Percentiles rank a stretch among this genome's conserved stretches.
phyloP scores from a whole-genome alignment of 2,888 invertebrate genomes.

The Trissoscelio sp. region DNA sequence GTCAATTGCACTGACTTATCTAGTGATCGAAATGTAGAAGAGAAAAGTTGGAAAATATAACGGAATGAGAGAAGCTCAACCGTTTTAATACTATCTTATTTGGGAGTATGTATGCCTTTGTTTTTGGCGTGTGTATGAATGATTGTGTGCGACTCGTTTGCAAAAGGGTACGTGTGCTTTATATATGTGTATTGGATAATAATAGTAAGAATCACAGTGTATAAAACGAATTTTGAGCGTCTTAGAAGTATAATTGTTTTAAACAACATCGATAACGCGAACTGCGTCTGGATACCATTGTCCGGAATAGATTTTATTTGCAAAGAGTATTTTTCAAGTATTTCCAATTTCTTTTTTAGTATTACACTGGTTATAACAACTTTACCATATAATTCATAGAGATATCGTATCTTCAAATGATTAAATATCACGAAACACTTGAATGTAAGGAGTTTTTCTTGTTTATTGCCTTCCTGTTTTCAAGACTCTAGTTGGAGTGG shows the following conservation, averaged over 20 bases:
- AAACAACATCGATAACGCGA: conserved; percentile 68
- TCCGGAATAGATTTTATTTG: conserved; percentile 76
- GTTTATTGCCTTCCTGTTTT: conserved; percentile 48
- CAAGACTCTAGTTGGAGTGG: neutral
- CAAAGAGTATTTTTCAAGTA: conserved; percentile 83
- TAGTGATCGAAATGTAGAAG: conserved; percentile 35
- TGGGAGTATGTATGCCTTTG: neutral
- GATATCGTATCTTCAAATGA: conserved; percentile 75
- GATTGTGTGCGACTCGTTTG: conserved; percentile 10
- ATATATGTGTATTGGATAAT: conserved; percentile 76
- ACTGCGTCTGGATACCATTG: conserved; percentile 10
- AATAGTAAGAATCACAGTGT: conserved; percentile 74
- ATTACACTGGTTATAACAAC: conserved; percentile 78
- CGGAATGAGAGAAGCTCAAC: conserved; percentile 64
- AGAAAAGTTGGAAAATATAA: conserved; percentile 49
- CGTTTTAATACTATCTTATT: conserved; percentile 77
- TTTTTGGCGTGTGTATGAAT: conserved; percentile 3
- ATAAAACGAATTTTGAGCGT: conserved; percentile 71
- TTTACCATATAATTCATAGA: conserved; percentile 76
- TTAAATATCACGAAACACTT: conserved; percentile 79
- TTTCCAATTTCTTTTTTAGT: conserved; percentile 83
- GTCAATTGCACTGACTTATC: conserved; percentile 41
- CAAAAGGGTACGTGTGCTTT: conserved; percentile 38
- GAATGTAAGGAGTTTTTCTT: conserved; percentile 58
- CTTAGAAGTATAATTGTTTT: conserved; percentile 64